These are phyloP conservation scores for Pristionchus entomophagus DNA, from an alignment of 2,888 invertebrate genomes.

Conservation along the genomic window DNA sequence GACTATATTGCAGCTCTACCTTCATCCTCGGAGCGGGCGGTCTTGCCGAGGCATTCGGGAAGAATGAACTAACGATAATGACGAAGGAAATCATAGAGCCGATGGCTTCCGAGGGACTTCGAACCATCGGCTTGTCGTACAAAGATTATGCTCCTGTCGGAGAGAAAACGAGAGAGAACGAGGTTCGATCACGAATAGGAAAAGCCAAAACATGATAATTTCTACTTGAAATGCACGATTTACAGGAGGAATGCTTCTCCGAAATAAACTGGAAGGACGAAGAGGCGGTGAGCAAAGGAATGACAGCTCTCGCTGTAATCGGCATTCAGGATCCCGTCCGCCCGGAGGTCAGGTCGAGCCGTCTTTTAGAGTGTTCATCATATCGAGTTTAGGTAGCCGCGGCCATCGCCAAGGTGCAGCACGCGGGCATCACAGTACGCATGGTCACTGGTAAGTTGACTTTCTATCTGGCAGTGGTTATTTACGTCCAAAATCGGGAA, in stretches of 20 bases:
- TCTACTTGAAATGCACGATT: neutral
- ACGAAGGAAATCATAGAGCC: slow-evolving; percentile 78
- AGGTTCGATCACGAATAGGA: slow-evolving; percentile 46
- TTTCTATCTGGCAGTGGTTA: neutral
- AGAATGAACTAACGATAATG: neutral
- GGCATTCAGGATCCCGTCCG: slow-evolving; percentile 80
- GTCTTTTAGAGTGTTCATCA: neutral
- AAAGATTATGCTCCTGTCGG: slow-evolving; percentile 69
- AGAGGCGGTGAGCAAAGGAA: slow-evolving; percentile 75
- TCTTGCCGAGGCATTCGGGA: slow-evolving; percentile 81
- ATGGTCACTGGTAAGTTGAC: slow-evolving; percentile 78
- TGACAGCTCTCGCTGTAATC: slow-evolving; percentile 78
- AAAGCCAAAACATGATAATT: neutral
- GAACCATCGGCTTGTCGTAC: slow-evolving; percentile 79
- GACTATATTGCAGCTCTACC: slow-evolving; percentile 85
- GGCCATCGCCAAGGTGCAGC: slow-evolving; percentile 79
- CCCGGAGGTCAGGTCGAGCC: slow-evolving; percentile 76
- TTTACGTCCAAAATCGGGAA: neutral
- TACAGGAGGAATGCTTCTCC: slow-evolving; percentile 55
- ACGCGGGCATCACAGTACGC: slow-evolving; percentile 79
- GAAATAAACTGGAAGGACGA: slow-evolving; percentile 78
- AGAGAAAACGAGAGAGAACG: slow-evolving; percentile 58
- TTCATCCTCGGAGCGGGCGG: slow-evolving; percentile 96
- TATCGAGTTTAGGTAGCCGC: slow-evolving; percentile 77
- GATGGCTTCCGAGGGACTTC: slow-evolving; percentile 78